phyloP scores from a whole-genome alignment of 2,113 vertebrate genomes.

The Megaceryle torquata region DNA sequence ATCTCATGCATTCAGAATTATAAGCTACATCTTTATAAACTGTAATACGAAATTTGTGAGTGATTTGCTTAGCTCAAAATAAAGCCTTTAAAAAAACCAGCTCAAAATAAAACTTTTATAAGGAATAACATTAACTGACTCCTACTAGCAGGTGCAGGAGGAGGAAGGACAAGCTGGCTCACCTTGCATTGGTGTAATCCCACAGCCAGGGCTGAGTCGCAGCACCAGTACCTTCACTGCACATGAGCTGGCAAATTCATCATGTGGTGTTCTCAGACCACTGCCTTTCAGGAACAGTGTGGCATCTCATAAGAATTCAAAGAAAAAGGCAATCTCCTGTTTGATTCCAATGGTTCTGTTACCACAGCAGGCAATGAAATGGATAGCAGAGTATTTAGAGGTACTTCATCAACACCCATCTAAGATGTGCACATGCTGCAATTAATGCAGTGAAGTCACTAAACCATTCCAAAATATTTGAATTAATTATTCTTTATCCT shows the following conservation, averaged over 20 bases:
- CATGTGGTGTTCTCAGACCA: accelerated
- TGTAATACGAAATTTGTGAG: neutral
- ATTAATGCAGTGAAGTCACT: neutral
- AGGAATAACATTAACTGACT: neutral
- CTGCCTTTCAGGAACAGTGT: neutral
- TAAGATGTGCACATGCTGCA: neutral
- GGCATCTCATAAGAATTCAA: neutral
- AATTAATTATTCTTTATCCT: neutral
- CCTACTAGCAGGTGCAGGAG: accelerated
- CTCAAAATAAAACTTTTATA: neutral
- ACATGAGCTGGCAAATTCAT: neutral
- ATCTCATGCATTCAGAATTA: neutral
- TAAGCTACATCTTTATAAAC: neutral
- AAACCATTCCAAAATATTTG: neutral
- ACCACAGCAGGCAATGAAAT: neutral
- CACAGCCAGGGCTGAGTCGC: accelerated
- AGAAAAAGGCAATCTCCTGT: neutral
- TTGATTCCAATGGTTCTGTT: neutral
- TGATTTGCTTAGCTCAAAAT: neutral
- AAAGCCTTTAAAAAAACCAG: neutral
- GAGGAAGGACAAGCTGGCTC: neutral
- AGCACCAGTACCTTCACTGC: neutral
- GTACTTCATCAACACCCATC: neutral
- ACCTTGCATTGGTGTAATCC: accelerated
- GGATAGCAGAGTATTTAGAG: neutral